These are phyloP conservation scores for Lutra lutra DNA, from an alignment of 2,797 vertebrate genomes.

Conservation along the genomic window DNA sequence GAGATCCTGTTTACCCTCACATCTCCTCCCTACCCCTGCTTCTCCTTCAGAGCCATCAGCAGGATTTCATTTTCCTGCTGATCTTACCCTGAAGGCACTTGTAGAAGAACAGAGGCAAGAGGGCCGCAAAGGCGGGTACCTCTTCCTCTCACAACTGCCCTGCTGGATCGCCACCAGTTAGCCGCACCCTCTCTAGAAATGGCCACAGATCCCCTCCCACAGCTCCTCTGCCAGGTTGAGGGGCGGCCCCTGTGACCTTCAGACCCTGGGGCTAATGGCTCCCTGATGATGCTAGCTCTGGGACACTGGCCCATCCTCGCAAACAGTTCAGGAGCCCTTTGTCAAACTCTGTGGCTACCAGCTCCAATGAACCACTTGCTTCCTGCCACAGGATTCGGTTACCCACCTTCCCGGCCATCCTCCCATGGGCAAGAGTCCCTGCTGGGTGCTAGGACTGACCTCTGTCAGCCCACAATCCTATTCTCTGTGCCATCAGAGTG, in stretches of 20 bases:
- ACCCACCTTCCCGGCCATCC: background rate
- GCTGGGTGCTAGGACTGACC: too few species aligned
- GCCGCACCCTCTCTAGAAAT: background rate
- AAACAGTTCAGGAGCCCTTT: background rate
- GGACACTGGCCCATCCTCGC: background rate
- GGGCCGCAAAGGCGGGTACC: accelerated
- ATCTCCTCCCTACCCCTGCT: too few species aligned
- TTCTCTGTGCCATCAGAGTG: too few species aligned
- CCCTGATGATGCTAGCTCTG: background rate
- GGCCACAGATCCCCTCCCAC: background rate
- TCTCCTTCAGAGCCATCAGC: accelerated
- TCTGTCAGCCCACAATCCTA: background rate
- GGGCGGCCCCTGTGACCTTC: background rate
- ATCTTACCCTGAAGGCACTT: background rate
- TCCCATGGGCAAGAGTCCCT: background rate
- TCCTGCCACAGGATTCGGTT: background rate
- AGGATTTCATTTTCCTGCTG: background rate
- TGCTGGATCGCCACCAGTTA: background rate
- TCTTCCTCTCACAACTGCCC: too few species aligned
- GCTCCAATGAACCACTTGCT: background rate
- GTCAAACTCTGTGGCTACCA: background rate
- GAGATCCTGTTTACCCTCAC: too few species aligned
- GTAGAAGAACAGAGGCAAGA: too few species aligned
- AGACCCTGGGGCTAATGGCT: background rate
- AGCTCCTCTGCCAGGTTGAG: background rate